phyloP scores from a whole-genome alignment of 2,888 invertebrate genomes.

The Drosophila heteroneura region DNA sequence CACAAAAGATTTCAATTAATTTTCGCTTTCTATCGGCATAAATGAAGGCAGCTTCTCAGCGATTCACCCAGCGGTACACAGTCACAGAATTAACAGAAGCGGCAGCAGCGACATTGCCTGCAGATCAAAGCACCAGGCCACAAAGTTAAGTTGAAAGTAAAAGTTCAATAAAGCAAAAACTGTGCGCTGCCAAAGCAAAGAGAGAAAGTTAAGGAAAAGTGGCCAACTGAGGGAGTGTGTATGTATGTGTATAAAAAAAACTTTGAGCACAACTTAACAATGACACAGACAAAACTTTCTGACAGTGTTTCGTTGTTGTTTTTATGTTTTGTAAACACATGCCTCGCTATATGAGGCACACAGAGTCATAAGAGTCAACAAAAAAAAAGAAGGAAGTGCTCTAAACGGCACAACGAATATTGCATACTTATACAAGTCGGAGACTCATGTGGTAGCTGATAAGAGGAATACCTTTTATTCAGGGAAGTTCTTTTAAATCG shows the following conservation, averaged over 20 bases:
- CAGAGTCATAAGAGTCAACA: slow-evolving; percentile 52
- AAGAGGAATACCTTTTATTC: background rate
- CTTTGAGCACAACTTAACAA: slow-evolving; percentile 75
- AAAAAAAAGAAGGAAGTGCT: background rate
- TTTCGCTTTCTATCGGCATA: slow-evolving; percentile 62
- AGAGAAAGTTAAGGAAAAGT: background rate
- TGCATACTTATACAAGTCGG: background rate
- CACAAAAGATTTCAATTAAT: slow-evolving; percentile 76
- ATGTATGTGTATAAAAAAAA: slow-evolving; percentile 38
- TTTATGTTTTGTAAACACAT: slow-evolving; percentile 74
- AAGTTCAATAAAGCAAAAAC: slow-evolving; percentile 77
- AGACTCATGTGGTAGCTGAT: background rate
- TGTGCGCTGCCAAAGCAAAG: slow-evolving; percentile 34
- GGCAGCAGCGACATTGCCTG: slow-evolving; percentile 18
- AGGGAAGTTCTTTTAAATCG: background rate
- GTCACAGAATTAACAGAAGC: slow-evolving; percentile 57
- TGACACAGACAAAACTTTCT: slow-evolving; percentile 72
- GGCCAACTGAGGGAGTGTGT: background rate
- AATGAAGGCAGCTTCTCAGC: slow-evolving; percentile 38
- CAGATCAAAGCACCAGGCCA: slow-evolving; percentile 62
- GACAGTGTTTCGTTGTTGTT: slow-evolving; percentile 63
- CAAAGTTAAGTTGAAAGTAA: slow-evolving; percentile 80
- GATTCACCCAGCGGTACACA: slow-evolving; percentile 34
- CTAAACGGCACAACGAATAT: background rate
- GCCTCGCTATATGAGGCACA: slow-evolving; percentile 56